Conservation (phyloP, 1,140 invertebrate genomes). For the Dolichoris vasculosae region DNA sequence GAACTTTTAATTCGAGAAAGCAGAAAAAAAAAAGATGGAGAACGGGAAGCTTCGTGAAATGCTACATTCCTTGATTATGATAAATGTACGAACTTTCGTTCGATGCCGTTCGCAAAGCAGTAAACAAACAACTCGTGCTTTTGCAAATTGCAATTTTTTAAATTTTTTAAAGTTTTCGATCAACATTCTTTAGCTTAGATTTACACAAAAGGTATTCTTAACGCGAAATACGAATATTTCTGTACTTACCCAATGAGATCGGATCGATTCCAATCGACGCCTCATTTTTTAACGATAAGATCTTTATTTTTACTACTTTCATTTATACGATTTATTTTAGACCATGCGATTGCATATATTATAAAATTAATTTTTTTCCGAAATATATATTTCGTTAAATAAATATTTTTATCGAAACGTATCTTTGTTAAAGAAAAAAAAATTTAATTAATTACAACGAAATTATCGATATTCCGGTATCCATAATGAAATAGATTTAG, state of each 20-base stretch:
- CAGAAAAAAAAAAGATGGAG: background rate
- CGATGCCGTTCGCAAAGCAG: too few relatives aligned
- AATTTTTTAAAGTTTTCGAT: too few relatives aligned
- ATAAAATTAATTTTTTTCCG: too few relatives aligned
- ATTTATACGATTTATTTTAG: too few relatives aligned
- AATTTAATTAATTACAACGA: background rate
- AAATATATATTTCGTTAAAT: too few relatives aligned
- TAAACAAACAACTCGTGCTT: background rate
- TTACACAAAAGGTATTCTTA: too few relatives aligned
- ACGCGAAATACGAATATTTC: too few relatives aligned
- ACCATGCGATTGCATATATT: background rate
- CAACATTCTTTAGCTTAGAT: background rate
- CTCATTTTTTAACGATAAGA: too few relatives aligned
- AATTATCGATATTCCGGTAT: background rate
- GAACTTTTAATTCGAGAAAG: conserved; percentile 23
- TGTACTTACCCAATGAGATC: too few relatives aligned
- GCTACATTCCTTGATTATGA: conserved; percentile 35
- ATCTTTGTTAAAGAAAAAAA: background rate
- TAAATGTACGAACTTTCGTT: background rate
- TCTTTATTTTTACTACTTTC: too few relatives aligned
- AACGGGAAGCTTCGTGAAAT: background rate
- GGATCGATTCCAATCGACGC: too few relatives aligned
- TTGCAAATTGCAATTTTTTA: background rate
- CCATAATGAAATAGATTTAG: background rate
- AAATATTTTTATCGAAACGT: background rate